Evolutionary conservation across 2,113 vertebrate genomes (phyloP), one percentile per base, ranked within the genome.

Genomic region (Dinomys branickii): DNA sequence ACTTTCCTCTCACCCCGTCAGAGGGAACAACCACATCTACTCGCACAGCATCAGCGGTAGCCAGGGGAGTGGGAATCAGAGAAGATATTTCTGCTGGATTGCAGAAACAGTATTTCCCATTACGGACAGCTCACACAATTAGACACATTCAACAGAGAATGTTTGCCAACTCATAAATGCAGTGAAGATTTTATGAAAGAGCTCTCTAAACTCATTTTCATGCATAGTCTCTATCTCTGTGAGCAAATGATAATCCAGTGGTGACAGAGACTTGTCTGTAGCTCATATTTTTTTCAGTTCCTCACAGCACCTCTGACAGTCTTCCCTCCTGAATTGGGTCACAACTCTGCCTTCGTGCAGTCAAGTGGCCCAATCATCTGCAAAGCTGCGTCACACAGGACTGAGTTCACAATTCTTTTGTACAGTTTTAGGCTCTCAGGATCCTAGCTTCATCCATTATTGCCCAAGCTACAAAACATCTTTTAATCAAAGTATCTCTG

Each of bases 401-500:
- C 7, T 56, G 44, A 24, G 35, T 44, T 85, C 19, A 47, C 19
- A 47, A 77, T 38, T 4, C 5, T 50, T 26, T 59, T 12, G 16
- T 35, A 28, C 1, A 22, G 63, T 50, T 63, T 17, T 28, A 41
- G 14, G 2, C 28, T 77, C 11, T 84, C 44, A 13, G 30, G 19
- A 50, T 7, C 28, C 9, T 44, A 38, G 26, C 13, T 6, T 38
- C 41, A 59, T 41, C 3, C 20, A 9, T 59, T 59, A 28, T 24
- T 35, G 38, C 7, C 65, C 2, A 65, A 44, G 3, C 3, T 3
- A 2, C 9, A 73, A 2, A 20, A 13, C 2, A 30, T 47, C 14
- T 61, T 50, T 38, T 33, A 20, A 33, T 7, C 20, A 56, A 75
- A 65, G 24, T 47, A 1, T 56, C 22, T 9, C 54, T 11, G 59